These are phyloP conservation scores for Orchesella flavescens DNA, from an alignment of 2,888 invertebrate genomes.

Conservation along the genomic window DNA sequence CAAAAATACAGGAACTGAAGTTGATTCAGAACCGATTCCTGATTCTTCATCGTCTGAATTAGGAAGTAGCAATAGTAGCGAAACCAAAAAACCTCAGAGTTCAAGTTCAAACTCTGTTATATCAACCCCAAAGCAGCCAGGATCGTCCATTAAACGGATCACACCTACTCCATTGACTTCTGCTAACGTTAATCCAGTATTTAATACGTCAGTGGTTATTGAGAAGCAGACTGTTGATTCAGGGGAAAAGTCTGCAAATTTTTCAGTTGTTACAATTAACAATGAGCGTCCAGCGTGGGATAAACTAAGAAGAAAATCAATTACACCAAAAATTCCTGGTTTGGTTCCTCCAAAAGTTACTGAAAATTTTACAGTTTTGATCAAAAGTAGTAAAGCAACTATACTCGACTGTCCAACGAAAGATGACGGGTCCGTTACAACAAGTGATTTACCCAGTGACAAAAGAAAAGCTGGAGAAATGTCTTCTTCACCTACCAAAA, in stretches of 20 bases:
- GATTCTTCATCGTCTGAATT: no score
- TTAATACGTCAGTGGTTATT: slow-evolving; percentile 40
- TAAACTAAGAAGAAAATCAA: slow-evolving; percentile 45
- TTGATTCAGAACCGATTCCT: no score
- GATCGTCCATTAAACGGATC: slow-evolving; percentile 43
- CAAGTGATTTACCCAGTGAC: no score
- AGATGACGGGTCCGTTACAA: no score
- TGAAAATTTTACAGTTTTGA: background rate
- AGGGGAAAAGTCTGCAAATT: slow-evolving; percentile 23
- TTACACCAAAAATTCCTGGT: slow-evolving; percentile 55
- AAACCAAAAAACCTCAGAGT: background rate
- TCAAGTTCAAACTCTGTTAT: slow-evolving; percentile 4
- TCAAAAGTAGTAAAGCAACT: background rate
- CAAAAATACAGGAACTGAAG: no score
- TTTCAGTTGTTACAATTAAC: slow-evolving; percentile 25
- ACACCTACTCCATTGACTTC: slow-evolving; percentile 43
- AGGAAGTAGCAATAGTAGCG: no score
- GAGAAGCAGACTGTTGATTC: slow-evolving; percentile 35
- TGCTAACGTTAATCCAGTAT: slow-evolving; percentile 40
- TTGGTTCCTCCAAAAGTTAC: background rate
- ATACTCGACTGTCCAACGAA: background rate
- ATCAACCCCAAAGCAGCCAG: slow-evolving; percentile 10
- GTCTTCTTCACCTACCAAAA: no score
- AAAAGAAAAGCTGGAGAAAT: no score
- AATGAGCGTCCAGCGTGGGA: slow-evolving; percentile 37